phyloP scores from a whole-genome alignment of 2,797 vertebrate genomes.

The Sardinella longiceps region DNA sequence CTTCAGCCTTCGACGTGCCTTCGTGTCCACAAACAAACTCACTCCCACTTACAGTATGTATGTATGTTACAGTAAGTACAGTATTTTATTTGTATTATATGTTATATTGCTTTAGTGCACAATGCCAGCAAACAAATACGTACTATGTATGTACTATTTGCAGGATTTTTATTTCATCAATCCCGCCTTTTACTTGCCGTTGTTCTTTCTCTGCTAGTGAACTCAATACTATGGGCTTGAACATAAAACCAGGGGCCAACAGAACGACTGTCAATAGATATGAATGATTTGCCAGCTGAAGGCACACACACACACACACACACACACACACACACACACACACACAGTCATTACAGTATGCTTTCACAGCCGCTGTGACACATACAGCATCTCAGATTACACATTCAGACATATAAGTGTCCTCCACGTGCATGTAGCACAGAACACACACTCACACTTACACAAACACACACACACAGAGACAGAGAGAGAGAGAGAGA shows the following conservation, averaged over 20 bases:
- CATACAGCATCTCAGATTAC: background rate
- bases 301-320: constrained; percentile 16
- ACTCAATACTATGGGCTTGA: constrained; percentile 53
- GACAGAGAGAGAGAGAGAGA: background rate
- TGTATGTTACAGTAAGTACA: no score
- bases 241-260: constrained; percentile 18
- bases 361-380: background rate
- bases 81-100: no score
- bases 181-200: background rate
- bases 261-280: constrained; percentile 53
- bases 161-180: background rate
- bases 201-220: constrained; percentile 24
- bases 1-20: no score
- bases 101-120: no score
- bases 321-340: constrained; percentile 7
- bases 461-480: constrained; percentile 21
- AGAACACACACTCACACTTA: constrained; percentile 21
- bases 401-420: background rate
- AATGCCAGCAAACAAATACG: no score
- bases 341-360: background rate
- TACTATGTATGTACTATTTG: no score
- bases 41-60: no score
- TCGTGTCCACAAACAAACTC: no score
- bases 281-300: constrained; percentile 58
- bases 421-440: no score